Conservation (phyloP, 1,140 invertebrate species). For the Babylonia areolata region DNA sequence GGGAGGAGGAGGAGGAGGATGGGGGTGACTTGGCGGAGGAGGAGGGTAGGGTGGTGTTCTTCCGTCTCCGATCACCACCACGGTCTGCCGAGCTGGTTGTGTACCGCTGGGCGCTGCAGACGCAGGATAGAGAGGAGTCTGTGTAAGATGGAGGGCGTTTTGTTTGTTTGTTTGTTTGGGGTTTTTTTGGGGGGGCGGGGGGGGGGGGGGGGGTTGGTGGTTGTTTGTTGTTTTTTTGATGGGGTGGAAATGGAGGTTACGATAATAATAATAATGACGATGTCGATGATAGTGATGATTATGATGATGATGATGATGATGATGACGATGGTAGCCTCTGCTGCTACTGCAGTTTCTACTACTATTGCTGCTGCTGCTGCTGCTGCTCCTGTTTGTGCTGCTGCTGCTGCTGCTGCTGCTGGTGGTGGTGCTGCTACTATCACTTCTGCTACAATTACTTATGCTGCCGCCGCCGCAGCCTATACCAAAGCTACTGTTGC, state of each 20-base stretch:
- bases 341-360: too few species aligned
- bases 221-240: not conserved
- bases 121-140: not conserved
- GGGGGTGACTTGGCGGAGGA: not conserved
- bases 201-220: not conserved
- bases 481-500: too few species aligned
- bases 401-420: not conserved
- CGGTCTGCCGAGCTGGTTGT: not conserved
- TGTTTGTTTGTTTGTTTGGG: not conserved
- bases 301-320: too few species aligned
- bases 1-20: not conserved
- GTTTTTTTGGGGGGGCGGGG: not conserved
- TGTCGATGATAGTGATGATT: too few species aligned
- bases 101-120: not conserved
- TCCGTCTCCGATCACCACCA: not conserved
- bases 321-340: too few species aligned
- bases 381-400: too few species aligned
- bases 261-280: too few species aligned
- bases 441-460: too few species aligned
- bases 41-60: constrained; percentile 14
- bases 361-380: too few species aligned
- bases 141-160: not conserved
- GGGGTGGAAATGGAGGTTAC: too few species aligned
- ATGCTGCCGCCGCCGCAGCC: too few species aligned
- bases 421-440: too few species aligned